Percentiles rank a stretch among this genome's conserved stretches.
Conservation (phyloP, 2,113 vertebrate genomes). For the Pelodiscus sinensis region DNA sequence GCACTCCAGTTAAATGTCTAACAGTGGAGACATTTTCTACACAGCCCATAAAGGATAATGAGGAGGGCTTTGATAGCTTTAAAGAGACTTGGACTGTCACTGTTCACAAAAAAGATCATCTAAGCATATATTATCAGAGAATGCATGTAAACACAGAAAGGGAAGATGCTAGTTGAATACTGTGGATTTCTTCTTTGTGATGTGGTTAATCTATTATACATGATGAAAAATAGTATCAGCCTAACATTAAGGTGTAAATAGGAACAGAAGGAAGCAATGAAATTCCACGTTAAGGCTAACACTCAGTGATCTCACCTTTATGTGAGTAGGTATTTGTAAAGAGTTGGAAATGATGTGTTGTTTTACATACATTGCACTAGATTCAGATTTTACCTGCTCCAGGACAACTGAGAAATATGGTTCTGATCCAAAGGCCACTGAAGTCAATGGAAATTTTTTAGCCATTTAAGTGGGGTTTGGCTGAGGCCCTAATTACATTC, state of each 20-base stretch:
- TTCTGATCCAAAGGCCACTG: not conserved
- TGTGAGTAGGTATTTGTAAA: fast-evolving
- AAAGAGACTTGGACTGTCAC: conserved; percentile 61
- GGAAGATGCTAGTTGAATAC: not conserved
- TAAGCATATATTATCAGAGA: not conserved
- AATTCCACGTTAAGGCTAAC: fast-evolving
- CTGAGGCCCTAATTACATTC: not conserved
- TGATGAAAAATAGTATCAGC: not conserved
- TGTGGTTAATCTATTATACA: not conserved
- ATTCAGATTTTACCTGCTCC: not conserved
- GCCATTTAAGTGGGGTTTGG: not conserved
- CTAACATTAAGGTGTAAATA: fast-evolving
- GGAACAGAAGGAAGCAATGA: fast-evolving
- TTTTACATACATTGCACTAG: not conserved
- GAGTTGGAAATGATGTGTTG: not conserved
- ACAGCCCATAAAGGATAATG: conserved; percentile 79
- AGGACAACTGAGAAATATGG: not conserved
- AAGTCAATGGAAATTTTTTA: not conserved
- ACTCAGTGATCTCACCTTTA: not conserved
- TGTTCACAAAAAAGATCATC: conserved; percentile 60
- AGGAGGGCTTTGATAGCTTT: conserved; percentile 76
- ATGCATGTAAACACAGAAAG: not conserved
- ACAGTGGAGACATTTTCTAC: conserved; percentile 74
- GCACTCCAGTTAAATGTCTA: conserved; percentile 76
- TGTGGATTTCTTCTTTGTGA: not conserved